Evolutionary conservation across 35 echinoderm and acorn worm genomes (phyloP).

Genomic region (Holothuria glaberrima): DNA sequence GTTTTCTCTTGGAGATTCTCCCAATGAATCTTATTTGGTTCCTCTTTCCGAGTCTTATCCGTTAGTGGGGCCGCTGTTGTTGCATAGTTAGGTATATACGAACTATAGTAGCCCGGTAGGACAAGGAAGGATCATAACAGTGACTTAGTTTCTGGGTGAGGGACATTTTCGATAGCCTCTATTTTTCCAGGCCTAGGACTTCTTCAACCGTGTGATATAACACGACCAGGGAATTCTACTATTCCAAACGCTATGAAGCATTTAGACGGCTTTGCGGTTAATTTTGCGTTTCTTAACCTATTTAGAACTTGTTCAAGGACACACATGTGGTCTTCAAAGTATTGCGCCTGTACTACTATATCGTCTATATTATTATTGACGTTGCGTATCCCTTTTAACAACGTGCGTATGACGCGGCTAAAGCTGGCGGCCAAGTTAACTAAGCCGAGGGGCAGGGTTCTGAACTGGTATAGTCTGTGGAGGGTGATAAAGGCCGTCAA

Average conservation of each 20-base stretch:
- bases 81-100: slow-evolving; percentile 40
- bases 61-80: no score
- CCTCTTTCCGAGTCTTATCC: no score
- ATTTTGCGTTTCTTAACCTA: slow-evolving; percentile 50
- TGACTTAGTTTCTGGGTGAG: neutral
- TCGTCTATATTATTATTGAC: slow-evolving; percentile 49
- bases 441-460: slow-evolving; percentile 68
- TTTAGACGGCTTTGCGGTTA: slow-evolving; percentile 46
- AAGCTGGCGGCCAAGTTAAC: slow-evolving; percentile 60
- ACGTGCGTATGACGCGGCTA: slow-evolving; percentile 57
- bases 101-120: slow-evolving; percentile 25
- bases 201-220: no score
- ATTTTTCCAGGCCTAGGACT: slow-evolving; percentile 58
- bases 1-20: no score
- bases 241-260: no score
- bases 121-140: slow-evolving; percentile 42
- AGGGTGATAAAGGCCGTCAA: no score
- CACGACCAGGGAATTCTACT: no score
- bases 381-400: slow-evolving; percentile 37
- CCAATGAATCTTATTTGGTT: no score
- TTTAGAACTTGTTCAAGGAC: slow-evolving; percentile 34
- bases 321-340: no score
- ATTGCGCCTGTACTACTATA: neutral
- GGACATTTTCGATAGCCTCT: slow-evolving; percentile 41
- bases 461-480: neutral